A percentile compares a stretch with the other conserved stretches of the same genome.
phyloP scores from a whole-genome alignment of 2,113 vertebrate species.

The Clarias gariepinus region DNA sequence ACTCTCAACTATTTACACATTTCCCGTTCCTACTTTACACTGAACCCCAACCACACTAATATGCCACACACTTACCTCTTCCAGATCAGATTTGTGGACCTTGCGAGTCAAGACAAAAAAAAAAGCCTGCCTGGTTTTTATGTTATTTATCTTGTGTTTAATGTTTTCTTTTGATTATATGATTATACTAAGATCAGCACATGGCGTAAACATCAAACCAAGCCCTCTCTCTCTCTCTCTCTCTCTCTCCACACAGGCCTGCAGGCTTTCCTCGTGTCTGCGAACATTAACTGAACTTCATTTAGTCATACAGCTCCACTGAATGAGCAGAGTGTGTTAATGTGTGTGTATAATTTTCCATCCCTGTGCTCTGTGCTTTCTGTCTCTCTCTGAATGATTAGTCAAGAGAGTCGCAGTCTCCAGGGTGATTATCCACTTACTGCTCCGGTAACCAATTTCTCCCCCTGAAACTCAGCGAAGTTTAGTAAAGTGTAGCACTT shows the following conservation, averaged over 20 bases:
- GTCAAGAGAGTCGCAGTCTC: constrained; percentile 25
- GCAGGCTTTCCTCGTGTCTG: constrained; percentile 58
- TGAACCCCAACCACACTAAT: too few relatives aligned
- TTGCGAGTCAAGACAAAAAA: neutral
- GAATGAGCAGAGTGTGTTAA: constrained; percentile 50
- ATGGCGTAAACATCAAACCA: constrained; percentile 55
- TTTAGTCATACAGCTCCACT: constrained; percentile 49
- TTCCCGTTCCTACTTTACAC: too few relatives aligned
- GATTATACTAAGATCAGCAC: neutral
- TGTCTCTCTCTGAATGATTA: constrained; percentile 23
- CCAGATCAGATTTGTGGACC: neutral
- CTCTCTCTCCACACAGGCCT: constrained; percentile 54
- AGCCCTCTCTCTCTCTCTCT: constrained; percentile 37
- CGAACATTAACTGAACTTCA: constrained; percentile 62
- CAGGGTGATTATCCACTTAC: constrained; percentile 39
- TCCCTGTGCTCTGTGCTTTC: constrained; percentile 6
- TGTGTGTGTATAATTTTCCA: constrained; percentile 29
- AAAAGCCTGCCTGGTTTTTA: neutral
- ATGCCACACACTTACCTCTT: neutral
- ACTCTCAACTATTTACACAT: too few relatives aligned
- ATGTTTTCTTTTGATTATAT: neutral
- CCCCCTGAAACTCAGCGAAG: constrained; percentile 31
- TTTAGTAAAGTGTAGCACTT: constrained; percentile 20
- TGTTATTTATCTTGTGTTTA: neutral
- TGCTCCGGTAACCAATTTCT: constrained; percentile 47